These are phyloP conservation scores for Heliangelus exortis DNA, from an alignment of 2,797 vertebrate species.

Conservation along the genomic window DNA sequence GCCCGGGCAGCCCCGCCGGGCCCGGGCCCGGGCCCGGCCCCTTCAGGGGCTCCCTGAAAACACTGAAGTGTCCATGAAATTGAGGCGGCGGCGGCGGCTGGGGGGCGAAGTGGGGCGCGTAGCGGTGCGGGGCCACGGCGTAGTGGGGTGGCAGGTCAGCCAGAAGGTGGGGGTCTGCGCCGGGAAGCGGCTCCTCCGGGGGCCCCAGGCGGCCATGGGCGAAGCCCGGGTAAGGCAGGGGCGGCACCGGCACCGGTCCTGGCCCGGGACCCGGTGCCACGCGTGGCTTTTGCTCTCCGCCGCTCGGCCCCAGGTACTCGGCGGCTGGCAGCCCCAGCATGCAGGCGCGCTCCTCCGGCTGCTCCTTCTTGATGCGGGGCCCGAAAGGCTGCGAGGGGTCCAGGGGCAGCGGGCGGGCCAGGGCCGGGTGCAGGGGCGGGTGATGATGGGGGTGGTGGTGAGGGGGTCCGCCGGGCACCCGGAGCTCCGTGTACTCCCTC, in stretches of 20 bases:
- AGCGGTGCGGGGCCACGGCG: slow-evolving; percentile 51
- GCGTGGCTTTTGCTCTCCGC: slow-evolving; percentile 74
- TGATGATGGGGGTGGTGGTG: slow-evolving; percentile 1
- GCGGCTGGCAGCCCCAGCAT: slow-evolving; percentile 79
- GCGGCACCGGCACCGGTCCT: slow-evolving; percentile 29
- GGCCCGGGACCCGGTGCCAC: slow-evolving; percentile 54
- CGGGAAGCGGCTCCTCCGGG: slow-evolving; percentile 39
- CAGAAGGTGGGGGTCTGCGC: slow-evolving; percentile 34
- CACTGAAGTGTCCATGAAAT: slow-evolving; percentile 84
- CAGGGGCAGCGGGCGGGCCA: slow-evolving; percentile 54
- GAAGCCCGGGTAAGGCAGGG: slow-evolving; percentile 41
- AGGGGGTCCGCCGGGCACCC: slow-evolving; percentile 65
- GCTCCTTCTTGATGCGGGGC: slow-evolving; percentile 88
- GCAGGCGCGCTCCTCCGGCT: slow-evolving; percentile 80
- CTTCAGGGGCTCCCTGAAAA: slow-evolving; percentile 82
- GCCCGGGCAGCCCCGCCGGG: slow-evolving; percentile 77
- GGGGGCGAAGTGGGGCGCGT: slow-evolving; percentile 62
- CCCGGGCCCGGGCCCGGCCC: slow-evolving; percentile 69
- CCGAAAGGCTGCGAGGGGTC: slow-evolving; percentile 69
- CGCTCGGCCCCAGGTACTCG: slow-evolving; percentile 74
- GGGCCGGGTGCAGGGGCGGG: slow-evolving; percentile 23
- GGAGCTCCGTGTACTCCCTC: slow-evolving; percentile 87
- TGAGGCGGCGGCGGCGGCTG: slow-evolving; percentile 70
- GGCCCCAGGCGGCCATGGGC: slow-evolving; percentile 42
- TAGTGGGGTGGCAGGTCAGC: slow-evolving; percentile 51